Base-by-base conservation (phyloP, 2,888 invertebrate species). In the Sesia apiformis region DNA sequence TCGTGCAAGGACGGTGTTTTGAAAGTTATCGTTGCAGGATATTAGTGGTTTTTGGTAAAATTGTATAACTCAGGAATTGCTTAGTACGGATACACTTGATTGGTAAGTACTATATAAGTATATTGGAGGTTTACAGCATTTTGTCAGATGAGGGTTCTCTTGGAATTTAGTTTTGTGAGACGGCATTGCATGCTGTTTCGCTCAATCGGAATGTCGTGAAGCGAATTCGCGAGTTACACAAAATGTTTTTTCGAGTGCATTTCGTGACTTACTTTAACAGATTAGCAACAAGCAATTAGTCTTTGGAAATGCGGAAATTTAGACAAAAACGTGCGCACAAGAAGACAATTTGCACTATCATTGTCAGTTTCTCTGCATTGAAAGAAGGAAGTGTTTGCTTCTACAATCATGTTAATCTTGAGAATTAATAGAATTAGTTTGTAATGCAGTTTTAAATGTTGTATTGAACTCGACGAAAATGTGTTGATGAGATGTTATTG, bases 21-120 rank as follows among this genome's bases (percentile, higher is more conserved):
- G 70, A 77, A 74, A 78, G 77, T 80, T 79, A 61, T 67, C 65
- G 59, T 65, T 57, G 57, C 61, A 56, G 63, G 63, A 62, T 52
- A 52, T 55, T 75, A 75, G 61, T 69, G 70, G 69, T 69, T 69
- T 69, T 67, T 72, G 66, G 62, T 66, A 70, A 66, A 72, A 69
- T 70, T 74, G 67, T 75, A 75, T 64, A 65, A 73, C 74, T 80
- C 75, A 78, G 81, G 83, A 77, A 84, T 83, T 83, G 70, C 76
- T 76, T 73, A 76, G 70, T 73, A 76, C 63, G 65, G 61, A 67
- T 63, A 54, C 56, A 54, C 58, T 51, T 51, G n/a, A 53, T 54
- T 50, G 49, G 41, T 52, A 57, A 55, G 59, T 59, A 49, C 23
- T 23, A 23, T 23, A 23, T 1, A 1, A 58, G 58, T 54, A 49